phyloP scores from a whole-genome alignment of 1,140 invertebrate species.

The Sycobia sp. region DNA sequence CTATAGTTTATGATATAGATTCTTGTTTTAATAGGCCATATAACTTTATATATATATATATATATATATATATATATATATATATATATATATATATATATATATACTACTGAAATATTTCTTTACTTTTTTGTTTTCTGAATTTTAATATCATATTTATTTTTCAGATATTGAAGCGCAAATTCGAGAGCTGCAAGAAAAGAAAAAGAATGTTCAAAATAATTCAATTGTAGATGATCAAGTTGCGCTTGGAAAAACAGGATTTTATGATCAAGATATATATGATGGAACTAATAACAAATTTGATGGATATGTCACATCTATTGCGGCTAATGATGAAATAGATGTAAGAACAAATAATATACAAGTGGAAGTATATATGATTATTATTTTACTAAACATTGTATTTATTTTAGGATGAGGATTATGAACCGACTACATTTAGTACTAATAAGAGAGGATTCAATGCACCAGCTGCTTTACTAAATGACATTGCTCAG shows the following conservation, averaged over 20 bases:
- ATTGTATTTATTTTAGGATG: slow-evolving; percentile 70
- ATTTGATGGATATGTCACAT: slow-evolving; percentile 93
- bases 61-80: too few species aligned
- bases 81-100: too few species aligned
- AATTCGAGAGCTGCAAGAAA: slow-evolving; percentile 86
- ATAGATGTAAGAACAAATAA: slow-evolving; percentile 72
- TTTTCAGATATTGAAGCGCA: slow-evolving; percentile 90
- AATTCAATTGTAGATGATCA: slow-evolving; percentile 71
- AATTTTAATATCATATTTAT: slow-evolving; percentile 14
- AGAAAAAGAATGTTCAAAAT: slow-evolving; percentile 76
- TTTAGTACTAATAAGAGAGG: slow-evolving; percentile 73
- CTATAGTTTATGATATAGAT: too few species aligned
- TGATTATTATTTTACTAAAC: slow-evolving; percentile 3
- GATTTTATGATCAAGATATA: slow-evolving; percentile 91
- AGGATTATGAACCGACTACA: slow-evolving; percentile 77
- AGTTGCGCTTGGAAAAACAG: slow-evolving; percentile 86
- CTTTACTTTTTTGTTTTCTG: not conserved
- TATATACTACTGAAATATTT: not conserved
- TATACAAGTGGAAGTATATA: not conserved
- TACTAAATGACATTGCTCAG: slow-evolving; percentile 88
- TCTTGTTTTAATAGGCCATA: too few species aligned
- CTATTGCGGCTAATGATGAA: slow-evolving; percentile 93
- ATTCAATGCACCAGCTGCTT: slow-evolving; percentile 84
- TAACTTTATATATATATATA: too few species aligned
- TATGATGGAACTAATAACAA: slow-evolving; percentile 84